Evolutionary conservation across 1,140 invertebrate genomes (phyloP), one percentile per base, ranked within the genome.

Genomic region (Homarus americanus): DNA sequence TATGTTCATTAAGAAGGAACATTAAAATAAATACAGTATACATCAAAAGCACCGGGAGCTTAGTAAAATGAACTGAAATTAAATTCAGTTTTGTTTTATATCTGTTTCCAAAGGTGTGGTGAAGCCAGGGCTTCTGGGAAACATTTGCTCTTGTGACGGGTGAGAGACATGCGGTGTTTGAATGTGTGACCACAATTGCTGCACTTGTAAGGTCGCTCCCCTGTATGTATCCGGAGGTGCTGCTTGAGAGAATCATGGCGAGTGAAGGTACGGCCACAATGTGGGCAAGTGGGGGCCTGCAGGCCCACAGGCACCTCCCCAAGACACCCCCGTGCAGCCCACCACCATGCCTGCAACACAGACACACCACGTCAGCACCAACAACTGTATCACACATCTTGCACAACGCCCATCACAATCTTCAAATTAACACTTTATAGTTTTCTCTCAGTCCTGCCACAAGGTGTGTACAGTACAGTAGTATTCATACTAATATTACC

Each of bases 171-270:
- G 44, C 89, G 44, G 58, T 92, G 87, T 58, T 82, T 86, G 94
- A 98, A 98, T 9, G 97, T 97, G 63, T 94, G 93, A 84, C 91
- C 93, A 87, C 93, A 94, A 40, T 93, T 93, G 97, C 97, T 40
- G 93, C 96, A 96, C 92, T 96, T 96, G 82, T 92, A 92, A 17
- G 91, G 91, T 49, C 88, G 72, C 63, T 92, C 91, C 36, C 91
- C 91, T 15, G 91, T 91, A 72, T 92, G 92, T 49, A 92, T 89
- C 40, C 88, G 82, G 12, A 87, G 79, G 89, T 92, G 92, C 80
- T 91, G 87, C 82, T 92, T 92, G 69, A 92, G 82, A 82, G 89
- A 86, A 82, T 92, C 89, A 79, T 85, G 82, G 76, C 92, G 92
- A 34, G 88, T 91, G 83, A 92, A 92, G 80, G 66, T 49, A 34